Percentiles rank a stretch among this genome's conserved stretches.
Evolutionary conservation across 2,797 vertebrate genomes (phyloP).

Genomic region (Alosa sapidissima): DNA sequence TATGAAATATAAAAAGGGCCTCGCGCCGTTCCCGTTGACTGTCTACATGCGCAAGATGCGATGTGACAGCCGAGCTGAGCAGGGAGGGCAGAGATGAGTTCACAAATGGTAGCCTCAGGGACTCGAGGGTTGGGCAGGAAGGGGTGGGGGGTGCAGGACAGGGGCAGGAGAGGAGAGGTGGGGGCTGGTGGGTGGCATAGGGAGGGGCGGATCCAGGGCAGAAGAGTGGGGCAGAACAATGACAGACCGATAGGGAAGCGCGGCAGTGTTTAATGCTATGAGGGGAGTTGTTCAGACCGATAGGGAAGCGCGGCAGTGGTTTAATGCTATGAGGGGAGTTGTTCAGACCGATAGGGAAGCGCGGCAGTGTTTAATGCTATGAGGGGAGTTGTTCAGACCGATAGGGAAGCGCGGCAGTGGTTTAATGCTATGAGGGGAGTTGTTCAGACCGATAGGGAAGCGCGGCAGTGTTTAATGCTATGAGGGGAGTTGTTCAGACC

Average conservation of each 20-base stretch:
- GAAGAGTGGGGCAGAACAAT: slow-evolving; percentile 5
- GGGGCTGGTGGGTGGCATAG: slow-evolving; percentile 1
- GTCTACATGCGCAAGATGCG: slow-evolving; percentile 70
- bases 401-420: not conserved
- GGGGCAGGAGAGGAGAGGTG: slow-evolving; percentile 35
- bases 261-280: not conserved
- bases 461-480: not conserved
- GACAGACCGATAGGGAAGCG: slow-evolving; percentile 2
- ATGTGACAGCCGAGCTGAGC: slow-evolving; percentile 78
- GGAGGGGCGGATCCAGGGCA: not conserved
- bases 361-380: not conserved
- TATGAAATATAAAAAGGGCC: slow-evolving; percentile 71
- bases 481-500: not conserved
- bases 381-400: not conserved
- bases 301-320: not conserved
- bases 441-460: not conserved
- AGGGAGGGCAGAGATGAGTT: slow-evolving; percentile 74
- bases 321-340: not conserved
- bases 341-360: not conserved
- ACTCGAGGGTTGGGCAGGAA: slow-evolving; percentile 48
- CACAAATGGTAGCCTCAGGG: slow-evolving; percentile 75
- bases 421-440: not conserved
- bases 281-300: not conserved
- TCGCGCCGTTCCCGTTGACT: slow-evolving; percentile 70
- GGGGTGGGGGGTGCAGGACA: slow-evolving; percentile 51